phyloP scores from a whole-genome alignment of 2,797 vertebrate species.

The Perodicticus potto region DNA sequence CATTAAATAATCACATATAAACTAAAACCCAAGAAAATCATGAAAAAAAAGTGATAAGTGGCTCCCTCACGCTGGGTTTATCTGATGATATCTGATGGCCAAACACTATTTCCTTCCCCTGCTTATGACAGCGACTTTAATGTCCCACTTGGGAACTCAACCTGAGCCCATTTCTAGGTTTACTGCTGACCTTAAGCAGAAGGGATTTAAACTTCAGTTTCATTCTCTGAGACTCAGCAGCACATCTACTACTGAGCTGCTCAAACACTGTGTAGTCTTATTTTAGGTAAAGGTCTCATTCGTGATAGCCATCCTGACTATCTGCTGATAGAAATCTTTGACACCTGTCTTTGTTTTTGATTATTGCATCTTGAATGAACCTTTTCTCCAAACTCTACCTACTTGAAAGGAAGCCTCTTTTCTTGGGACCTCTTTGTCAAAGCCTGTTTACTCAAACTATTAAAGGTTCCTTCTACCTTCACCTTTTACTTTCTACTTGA shows the following conservation, averaged over 20 bases:
- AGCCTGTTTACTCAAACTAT: not conserved
- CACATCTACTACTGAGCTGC: not conserved
- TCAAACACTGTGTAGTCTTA: not conserved
- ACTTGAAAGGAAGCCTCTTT: not conserved
- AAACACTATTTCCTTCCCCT: not conserved
- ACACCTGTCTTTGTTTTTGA: not conserved
- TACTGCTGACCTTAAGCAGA: not conserved
- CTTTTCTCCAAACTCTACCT: not conserved
- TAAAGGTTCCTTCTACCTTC: not conserved
- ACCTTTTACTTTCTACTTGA: not conserved
- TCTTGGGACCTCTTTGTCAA: not conserved
- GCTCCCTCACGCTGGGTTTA: not conserved
- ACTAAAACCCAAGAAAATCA: constrained; percentile 23
- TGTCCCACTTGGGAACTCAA: not conserved
- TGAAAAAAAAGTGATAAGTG: not conserved
- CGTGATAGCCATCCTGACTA: not conserved
- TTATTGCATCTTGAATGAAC: not conserved
- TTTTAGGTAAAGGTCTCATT: not conserved
- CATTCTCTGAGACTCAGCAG: not conserved
- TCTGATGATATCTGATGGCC: not conserved
- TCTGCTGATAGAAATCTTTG: not conserved
- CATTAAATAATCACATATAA: constrained; percentile 3
- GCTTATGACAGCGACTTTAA: not conserved
- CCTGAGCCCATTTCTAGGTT: not conserved
- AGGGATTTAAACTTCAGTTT: not conserved